A percentile compares a stretch with the other conserved stretches of the same genome.
These are phyloP conservation scores for Caenorhabditis becei DNA, from an alignment of 2,888 invertebrate species.

Conservation along the genomic window DNA sequence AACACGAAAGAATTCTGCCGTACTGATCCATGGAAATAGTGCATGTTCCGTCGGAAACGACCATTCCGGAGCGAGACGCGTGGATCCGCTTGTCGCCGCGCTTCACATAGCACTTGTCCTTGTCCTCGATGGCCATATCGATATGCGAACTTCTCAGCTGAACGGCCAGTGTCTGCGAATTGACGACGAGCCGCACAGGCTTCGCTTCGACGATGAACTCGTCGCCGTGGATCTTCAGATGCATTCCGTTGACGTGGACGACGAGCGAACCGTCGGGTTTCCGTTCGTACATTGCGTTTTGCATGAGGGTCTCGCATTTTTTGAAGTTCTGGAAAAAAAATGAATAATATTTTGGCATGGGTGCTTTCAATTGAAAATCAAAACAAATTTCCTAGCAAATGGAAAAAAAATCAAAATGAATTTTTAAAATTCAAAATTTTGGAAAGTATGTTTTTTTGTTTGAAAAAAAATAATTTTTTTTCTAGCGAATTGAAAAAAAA, in stretches of 20 bases:
- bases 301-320: slow-evolving; percentile 81
- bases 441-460: too few relatives aligned
- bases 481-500: slow-evolving; percentile 63
- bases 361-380: too few relatives aligned
- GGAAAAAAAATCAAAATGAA: neutral
- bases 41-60: slow-evolving; percentile 78
- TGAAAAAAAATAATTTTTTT: slow-evolving; percentile 42
- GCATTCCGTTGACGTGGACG: slow-evolving; percentile 82
- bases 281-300: slow-evolving; percentile 81
- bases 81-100: slow-evolving; percentile 79
- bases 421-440: too few relatives aligned
- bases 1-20: slow-evolving; percentile 75
- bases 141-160: slow-evolving; percentile 82
- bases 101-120: slow-evolving; percentile 78
- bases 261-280: slow-evolving; percentile 80
- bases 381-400: slow-evolving; percentile 3
- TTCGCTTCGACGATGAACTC: slow-evolving; percentile 82
- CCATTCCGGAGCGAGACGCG: slow-evolving; percentile 79
- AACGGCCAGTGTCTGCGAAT: slow-evolving; percentile 80
- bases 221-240: slow-evolving; percentile 77
- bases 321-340: slow-evolving; percentile 68
- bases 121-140: slow-evolving; percentile 82
- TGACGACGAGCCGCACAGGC: slow-evolving; percentile 82
- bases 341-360: too few relatives aligned
- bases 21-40: slow-evolving; percentile 79